Percentiles rank a stretch among this genome's conserved stretches.
Evolutionary conservation across 2,888 invertebrate genomes (phyloP).

Genomic region (Pollenia griseotomentosa): DNA sequence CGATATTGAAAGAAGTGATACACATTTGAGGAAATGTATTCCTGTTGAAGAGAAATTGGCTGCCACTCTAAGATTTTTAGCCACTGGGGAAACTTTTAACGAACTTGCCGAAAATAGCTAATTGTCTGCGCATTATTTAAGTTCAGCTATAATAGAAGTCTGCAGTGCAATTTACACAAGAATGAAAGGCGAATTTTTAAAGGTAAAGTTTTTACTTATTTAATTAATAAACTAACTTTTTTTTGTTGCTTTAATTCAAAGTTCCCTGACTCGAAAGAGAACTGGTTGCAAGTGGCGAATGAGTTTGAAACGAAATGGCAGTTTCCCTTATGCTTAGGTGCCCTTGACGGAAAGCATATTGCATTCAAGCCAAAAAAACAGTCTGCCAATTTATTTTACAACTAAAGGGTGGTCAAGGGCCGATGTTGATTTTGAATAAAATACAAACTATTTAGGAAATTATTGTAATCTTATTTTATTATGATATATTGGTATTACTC

Average conservation of each 20-base stretch:
- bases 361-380: conserved; percentile 31
- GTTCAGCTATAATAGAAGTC: conserved; percentile 11
- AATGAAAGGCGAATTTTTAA: conserved; percentile 15
- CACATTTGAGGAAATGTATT: conserved; percentile 32
- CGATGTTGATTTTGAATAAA: no score
- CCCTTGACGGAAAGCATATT: conserved; percentile 31
- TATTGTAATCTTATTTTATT: no score
- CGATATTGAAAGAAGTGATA: conserved; percentile 9
- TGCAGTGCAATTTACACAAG: conserved; percentile 25
- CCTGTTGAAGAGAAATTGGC: conserved; percentile 31
- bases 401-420: no score
- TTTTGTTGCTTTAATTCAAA: conserved; percentile 7
- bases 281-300: conserved; percentile 45
- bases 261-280: conserved; percentile 39
- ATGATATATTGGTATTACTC: no score
- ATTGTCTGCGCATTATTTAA: conserved; percentile 26
- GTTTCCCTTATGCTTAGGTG: conserved; percentile 26
- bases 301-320: conserved; percentile 26
- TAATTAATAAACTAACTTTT: not conserved
- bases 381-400: conserved; percentile 23
- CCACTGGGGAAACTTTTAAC: conserved; percentile 26
- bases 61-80: conserved; percentile 29
- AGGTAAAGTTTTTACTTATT: not conserved
- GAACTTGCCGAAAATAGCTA: conserved; percentile 32
- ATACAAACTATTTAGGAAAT: no score